Percentiles rank a stretch among this genome's conserved stretches.
Evolutionary conservation across 2,797 vertebrate species (phyloP).

Genomic region (Anguilla pacifica): DNA sequence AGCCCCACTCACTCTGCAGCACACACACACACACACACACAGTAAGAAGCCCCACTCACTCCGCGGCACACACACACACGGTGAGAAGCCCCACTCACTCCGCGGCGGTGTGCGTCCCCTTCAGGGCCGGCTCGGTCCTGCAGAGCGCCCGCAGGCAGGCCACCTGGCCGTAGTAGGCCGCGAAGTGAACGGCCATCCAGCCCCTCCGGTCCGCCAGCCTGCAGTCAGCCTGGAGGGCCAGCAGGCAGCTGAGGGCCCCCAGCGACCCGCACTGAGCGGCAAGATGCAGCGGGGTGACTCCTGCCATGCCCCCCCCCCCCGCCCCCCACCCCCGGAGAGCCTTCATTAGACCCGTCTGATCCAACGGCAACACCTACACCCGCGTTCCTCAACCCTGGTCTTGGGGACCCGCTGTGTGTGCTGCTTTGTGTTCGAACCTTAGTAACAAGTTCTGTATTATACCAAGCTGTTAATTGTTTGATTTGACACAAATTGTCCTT

Average conservation of each 20-base stretch:
- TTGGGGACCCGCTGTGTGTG: no score
- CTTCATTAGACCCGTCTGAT: background rate
- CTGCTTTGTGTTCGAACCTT: no score
- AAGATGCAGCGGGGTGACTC: constrained; percentile 70
- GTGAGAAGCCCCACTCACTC: constrained; percentile 28
- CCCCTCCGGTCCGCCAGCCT: constrained; percentile 64
- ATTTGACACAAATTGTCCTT: no score
- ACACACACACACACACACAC: no score
- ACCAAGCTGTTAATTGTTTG: no score
- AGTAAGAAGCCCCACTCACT: no score
- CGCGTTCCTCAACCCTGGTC: background rate
- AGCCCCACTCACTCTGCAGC: background rate
- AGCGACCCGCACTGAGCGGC: constrained; percentile 73
- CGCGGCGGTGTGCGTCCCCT: constrained; percentile 63
- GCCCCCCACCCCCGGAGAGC: background rate
- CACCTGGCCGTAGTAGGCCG: constrained; percentile 73
- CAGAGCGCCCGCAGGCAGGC: constrained; percentile 66
- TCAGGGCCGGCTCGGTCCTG: constrained; percentile 63
- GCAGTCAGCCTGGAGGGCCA: constrained; percentile 67
- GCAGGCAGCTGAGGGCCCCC: constrained; percentile 66
- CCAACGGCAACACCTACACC: background rate
- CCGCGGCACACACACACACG: background rate
- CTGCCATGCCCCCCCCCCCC: constrained; percentile 43
- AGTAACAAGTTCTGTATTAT: no score
- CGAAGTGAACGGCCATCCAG: constrained; percentile 76